Evolutionary conservation across 2,113 vertebrate genomes (phyloP).

Genomic region (Channa argus): DNA sequence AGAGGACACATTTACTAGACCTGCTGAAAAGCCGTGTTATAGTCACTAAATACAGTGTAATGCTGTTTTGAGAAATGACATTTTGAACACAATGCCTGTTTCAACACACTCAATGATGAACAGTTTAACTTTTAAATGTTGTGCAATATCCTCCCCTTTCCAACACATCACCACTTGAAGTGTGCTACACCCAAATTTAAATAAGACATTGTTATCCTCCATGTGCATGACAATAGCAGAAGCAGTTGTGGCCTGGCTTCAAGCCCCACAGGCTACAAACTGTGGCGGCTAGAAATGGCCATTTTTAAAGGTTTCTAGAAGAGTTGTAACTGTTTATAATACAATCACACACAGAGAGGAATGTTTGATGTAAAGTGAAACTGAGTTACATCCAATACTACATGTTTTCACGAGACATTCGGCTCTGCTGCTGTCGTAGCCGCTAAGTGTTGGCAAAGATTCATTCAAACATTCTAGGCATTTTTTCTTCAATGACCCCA

Average conservation of each 20-base stretch:
- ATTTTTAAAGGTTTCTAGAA: not conserved
- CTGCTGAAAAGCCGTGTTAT: not conserved
- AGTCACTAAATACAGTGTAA: not conserved
- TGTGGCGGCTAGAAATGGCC: not conserved
- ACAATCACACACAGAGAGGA: constrained; percentile 1
- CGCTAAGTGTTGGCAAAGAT: constrained; percentile 36
- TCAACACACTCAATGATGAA: constrained; percentile 79
- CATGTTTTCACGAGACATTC: not conserved
- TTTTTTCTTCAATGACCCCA: constrained; percentile 67
- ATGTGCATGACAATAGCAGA: constrained; percentile 52
- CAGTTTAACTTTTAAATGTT: constrained; percentile 72
- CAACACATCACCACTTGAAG: constrained; percentile 66
- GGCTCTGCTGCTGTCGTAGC: not conserved
- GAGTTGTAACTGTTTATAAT: not conserved
- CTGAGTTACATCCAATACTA: not conserved
- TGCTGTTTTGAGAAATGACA: constrained; percentile 61
- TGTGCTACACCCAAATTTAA: constrained; percentile 72
- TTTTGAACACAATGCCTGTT: constrained; percentile 75
- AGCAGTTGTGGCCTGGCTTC: constrained; percentile 30
- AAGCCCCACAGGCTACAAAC: not conserved
- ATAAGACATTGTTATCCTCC: constrained; percentile 64
- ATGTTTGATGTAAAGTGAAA: not conserved
- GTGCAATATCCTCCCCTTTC: constrained; percentile 83
- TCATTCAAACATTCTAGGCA: constrained; percentile 61
- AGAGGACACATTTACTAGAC: not conserved